These are phyloP conservation scores for Paradoxurus hermaphroditus DNA, from an alignment of 2,113 vertebrate genomes.

Conservation along the genomic window DNA sequence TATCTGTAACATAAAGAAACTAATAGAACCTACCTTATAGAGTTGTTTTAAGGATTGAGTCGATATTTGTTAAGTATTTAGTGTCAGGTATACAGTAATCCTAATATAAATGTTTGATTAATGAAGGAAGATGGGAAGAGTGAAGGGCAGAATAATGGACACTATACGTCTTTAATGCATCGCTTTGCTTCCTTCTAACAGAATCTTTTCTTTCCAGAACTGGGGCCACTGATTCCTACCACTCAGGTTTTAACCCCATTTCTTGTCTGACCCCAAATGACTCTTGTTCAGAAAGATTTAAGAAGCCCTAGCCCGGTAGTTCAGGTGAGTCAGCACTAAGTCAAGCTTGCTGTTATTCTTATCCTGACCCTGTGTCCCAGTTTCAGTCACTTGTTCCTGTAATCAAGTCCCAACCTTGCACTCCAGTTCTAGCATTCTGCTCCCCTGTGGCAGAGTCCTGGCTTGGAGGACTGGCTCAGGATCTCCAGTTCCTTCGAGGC, in stretches of 20 bases:
- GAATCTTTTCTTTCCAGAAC: not conserved
- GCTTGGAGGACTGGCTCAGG: not conserved
- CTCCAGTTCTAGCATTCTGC: not conserved
- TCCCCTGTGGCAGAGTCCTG: not conserved
- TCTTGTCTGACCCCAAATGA: not conserved
- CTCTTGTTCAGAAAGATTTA: conserved; percentile 3
- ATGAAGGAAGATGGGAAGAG: not conserved
- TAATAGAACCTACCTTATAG: not conserved
- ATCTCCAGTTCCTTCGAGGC: not conserved
- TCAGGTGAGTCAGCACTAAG: conserved; percentile 51
- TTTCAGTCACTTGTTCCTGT: conserved; percentile 58
- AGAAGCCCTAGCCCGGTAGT: conserved; percentile 20
- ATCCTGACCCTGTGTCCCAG: conserved; percentile 58
- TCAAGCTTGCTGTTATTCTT: conserved; percentile 44
- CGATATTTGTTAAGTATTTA: not conserved
- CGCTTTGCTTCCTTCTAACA: not conserved
- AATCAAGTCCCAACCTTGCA: conserved; percentile 42
- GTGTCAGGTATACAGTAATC: not conserved
- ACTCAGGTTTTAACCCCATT: not conserved
- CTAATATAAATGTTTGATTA: not conserved
- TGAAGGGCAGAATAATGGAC: not conserved
- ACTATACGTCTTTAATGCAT: not conserved
- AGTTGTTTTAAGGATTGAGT: not conserved
- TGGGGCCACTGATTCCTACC: not conserved
- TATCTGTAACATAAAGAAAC: not conserved